These are phyloP conservation scores for Spodoptera frugiperda DNA, from an alignment of 1,140 invertebrate species.

Conservation along the genomic window DNA sequence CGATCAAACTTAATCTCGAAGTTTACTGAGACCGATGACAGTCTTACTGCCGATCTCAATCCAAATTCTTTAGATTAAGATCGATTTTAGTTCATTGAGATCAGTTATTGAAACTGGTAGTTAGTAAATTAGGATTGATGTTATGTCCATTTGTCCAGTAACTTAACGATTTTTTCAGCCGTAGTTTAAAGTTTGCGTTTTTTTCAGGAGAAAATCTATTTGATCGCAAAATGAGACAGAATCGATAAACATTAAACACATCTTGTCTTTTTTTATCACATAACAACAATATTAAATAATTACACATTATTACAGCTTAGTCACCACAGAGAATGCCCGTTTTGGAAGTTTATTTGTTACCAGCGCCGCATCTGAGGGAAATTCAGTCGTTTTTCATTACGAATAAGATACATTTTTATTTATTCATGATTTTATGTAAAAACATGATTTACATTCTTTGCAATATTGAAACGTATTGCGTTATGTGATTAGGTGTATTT, in stretches of 20 bases:
- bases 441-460: too few species aligned
- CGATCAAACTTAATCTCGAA: neutral
- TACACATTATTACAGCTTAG: conserved; percentile 27
- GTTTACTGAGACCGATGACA: too few species aligned
- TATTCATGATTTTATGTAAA: too few species aligned
- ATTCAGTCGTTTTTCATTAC: neutral
- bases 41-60: too few species aligned
- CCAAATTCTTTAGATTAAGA: too few species aligned
- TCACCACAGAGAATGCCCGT: conserved; percentile 10
- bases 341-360: conserved; percentile 10
- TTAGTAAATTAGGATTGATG: too few species aligned
- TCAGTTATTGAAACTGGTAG: too few species aligned
- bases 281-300: conserved; percentile 36
- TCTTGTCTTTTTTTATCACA: conserved; percentile 25
- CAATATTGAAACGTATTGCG: too few species aligned
- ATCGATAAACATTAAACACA: conserved; percentile 33
- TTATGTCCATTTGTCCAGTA: neutral
- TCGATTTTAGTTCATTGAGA: too few species aligned
- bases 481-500: neutral
- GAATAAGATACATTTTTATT: too few species aligned
- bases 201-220: neutral
- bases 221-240: conserved; percentile 20
- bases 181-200: neutral
- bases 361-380: conserved; percentile 14
- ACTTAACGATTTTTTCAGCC: too few species aligned